Percentiles rank a stretch among this genome's conserved stretches.
These are phyloP conservation scores for Tipula helvola DNA, from an alignment of 2,888 invertebrate species.

Conservation along the genomic window DNA sequence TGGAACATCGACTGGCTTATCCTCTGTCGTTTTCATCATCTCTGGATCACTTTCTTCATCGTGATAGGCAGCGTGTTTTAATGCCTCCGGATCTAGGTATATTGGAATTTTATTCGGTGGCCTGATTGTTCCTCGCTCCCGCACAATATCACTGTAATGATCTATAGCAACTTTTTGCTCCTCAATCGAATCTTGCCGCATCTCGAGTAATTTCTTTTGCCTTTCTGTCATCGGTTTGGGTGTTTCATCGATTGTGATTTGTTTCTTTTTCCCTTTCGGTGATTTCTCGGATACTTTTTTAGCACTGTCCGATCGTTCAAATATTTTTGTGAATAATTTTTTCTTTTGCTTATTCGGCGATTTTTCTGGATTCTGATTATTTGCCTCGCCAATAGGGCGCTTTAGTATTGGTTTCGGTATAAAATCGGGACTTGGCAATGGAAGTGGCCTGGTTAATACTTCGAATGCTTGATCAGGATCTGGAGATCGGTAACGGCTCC, in stretches of 20 bases:
- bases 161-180: slow-evolving; percentile 60
- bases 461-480: slow-evolving; percentile 44
- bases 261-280: background rate
- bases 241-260: slow-evolving; percentile 13
- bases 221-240: slow-evolving; percentile 22
- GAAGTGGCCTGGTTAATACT: slow-evolving; percentile 44
- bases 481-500: slow-evolving; percentile 25
- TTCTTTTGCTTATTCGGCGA: slow-evolving; percentile 16
- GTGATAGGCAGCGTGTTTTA: slow-evolving; percentile 41
- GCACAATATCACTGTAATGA: slow-evolving; percentile 69
- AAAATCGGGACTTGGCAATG: slow-evolving; percentile 56
- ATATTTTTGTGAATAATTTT: slow-evolving; percentile 23
- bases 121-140: slow-evolving; percentile 44
- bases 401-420: slow-evolving; percentile 71
- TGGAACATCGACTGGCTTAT: background rate
- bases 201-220: slow-evolving; percentile 24
- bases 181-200: slow-evolving; percentile 35
- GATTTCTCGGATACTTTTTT: slow-evolving; percentile 15
- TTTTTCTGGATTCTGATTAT: slow-evolving; percentile 18
- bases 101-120: slow-evolving; percentile 37
- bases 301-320: slow-evolving; percentile 15
- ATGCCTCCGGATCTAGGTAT: slow-evolving; percentile 48
- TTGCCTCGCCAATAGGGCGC: slow-evolving; percentile 37
- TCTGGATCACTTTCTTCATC: slow-evolving; percentile 4
- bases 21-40: too few relatives aligned